These are phyloP conservation scores for Cossypha niveicapilla DNA, from an alignment of 2,797 vertebrate species.

Conservation along the genomic window DNA sequence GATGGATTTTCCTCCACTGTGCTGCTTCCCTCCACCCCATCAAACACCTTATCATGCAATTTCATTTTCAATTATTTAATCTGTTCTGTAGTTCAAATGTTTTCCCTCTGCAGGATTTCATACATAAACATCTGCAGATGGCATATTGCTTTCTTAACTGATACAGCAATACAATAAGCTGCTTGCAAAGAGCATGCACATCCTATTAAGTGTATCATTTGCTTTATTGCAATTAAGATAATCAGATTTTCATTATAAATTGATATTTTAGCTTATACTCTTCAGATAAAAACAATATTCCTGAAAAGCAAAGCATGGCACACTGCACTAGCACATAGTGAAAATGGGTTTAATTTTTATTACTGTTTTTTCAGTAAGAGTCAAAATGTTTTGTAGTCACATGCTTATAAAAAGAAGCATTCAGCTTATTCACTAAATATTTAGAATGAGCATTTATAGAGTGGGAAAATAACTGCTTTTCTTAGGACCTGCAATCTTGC, in stretches of 20 bases:
- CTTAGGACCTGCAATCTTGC: not conserved
- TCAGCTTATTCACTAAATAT: not conserved
- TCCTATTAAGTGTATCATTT: not conserved
- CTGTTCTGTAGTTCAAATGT: not conserved
- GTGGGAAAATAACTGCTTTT: not conserved
- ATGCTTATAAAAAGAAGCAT: not conserved
- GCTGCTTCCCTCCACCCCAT: constrained; percentile 13
- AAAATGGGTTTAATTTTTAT: not conserved
- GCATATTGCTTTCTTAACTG: constrained; percentile 8
- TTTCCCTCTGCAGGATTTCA: constrained; percentile 39
- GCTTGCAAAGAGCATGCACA: not conserved
- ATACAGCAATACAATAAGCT: not conserved
- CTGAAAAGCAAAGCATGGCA: not conserved
- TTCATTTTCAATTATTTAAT: constrained; percentile 43
- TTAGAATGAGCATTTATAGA: not conserved
- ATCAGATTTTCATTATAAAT: not conserved
- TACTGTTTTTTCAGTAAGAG: not conserved
- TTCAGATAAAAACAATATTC: not conserved
- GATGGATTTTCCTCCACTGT: constrained; percentile 23
- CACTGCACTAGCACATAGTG: not conserved
- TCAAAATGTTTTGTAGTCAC: not conserved
- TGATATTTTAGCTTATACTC: not conserved
- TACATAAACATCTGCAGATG: constrained; percentile 41
- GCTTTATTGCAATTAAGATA: not conserved
- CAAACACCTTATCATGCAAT: constrained; percentile 40